phyloP scores from a whole-genome alignment of 2,888 invertebrate species.

The Linnaemya vulpina region DNA sequence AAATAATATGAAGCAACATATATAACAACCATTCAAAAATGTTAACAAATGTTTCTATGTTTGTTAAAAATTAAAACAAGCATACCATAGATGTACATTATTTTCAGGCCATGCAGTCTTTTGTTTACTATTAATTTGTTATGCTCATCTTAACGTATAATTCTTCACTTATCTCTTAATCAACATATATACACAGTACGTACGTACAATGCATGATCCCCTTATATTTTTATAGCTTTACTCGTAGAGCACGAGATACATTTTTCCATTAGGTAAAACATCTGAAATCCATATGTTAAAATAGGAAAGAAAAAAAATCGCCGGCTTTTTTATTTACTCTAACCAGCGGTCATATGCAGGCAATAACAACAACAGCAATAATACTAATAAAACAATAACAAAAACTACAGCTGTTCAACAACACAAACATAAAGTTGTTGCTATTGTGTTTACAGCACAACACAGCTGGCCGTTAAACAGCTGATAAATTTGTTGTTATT shows the following conservation, averaged over 20 bases:
- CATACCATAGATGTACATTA: background rate
- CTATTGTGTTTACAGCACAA: background rate
- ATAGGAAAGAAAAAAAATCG: slow-evolving; percentile 15
- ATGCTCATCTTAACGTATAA: background rate
- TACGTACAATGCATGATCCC: background rate
- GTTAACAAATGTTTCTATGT: background rate
- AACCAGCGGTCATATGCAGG: slow-evolving; percentile 39
- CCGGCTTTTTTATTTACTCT: slow-evolving; percentile 51
- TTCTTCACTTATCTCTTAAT: background rate
- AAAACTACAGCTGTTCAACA: slow-evolving; percentile 45
- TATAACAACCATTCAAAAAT: background rate
- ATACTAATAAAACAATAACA: slow-evolving; percentile 32
- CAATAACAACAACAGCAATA: slow-evolving; percentile 26
- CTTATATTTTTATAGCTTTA: slow-evolving; percentile 16
- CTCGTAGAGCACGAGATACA: background rate
- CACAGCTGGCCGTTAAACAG: slow-evolving; percentile 50
- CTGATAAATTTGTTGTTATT: slow-evolving; percentile 2
- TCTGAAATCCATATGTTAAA: slow-evolving; percentile 51
- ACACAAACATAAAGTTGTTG: background rate
- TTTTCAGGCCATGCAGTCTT: background rate
- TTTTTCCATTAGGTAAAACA: background rate
- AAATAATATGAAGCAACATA: slow-evolving; percentile 22
- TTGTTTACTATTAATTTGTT: background rate
- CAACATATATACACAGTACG: background rate
- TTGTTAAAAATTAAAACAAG: background rate